Percentiles rank a stretch among this genome's conserved stretches.
Conservation (phyloP, 2,797 vertebrate species). For the Podarcis siculus region DNA sequence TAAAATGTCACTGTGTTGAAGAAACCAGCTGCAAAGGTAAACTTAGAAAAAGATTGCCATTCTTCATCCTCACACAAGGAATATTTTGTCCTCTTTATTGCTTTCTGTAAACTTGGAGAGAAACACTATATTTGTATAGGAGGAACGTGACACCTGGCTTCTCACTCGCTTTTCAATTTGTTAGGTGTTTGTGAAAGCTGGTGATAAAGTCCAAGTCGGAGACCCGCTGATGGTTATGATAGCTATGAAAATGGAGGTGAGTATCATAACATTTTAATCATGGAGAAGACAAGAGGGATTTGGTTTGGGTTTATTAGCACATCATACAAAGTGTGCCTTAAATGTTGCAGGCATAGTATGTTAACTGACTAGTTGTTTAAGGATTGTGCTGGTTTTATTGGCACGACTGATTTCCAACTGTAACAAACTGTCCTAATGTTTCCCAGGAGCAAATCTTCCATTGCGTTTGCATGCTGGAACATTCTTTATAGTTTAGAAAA, state of each 20-base stretch:
- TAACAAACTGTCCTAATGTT: slow-evolving; percentile 4
- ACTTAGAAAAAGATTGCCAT: slow-evolving; percentile 19
- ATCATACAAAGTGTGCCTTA: background rate
- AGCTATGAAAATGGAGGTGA: slow-evolving; percentile 99
- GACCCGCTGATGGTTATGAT: slow-evolving; percentile 96
- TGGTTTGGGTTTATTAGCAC: slow-evolving; percentile 22
- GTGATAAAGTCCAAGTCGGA: slow-evolving; percentile 88
- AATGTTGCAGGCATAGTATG: background rate
- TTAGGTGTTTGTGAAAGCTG: slow-evolving; percentile 93
- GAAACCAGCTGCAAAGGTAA: background rate
- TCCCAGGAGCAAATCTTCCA: background rate
- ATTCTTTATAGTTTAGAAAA: background rate
- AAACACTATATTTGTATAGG: background rate
- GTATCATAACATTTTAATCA: slow-evolving; percentile 39
- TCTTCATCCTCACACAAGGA: slow-evolving; percentile 30
- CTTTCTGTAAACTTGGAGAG: background rate
- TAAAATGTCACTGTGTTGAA: background rate
- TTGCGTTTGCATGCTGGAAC: slow-evolving; percentile 3
- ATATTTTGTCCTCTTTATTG: slow-evolving; percentile 8
- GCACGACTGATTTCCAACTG: slow-evolving; percentile 15
- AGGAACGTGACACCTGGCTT: slow-evolving; percentile 18
- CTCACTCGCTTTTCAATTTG: slow-evolving; percentile 51
- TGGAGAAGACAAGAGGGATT: slow-evolving; percentile 13
- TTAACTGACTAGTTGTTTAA: slow-evolving; percentile 42
- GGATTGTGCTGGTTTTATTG: slow-evolving; percentile 58